Evolutionary conservation across 2,113 vertebrate genomes (phyloP).

Genomic region (Anoplopoma fimbria): DNA sequence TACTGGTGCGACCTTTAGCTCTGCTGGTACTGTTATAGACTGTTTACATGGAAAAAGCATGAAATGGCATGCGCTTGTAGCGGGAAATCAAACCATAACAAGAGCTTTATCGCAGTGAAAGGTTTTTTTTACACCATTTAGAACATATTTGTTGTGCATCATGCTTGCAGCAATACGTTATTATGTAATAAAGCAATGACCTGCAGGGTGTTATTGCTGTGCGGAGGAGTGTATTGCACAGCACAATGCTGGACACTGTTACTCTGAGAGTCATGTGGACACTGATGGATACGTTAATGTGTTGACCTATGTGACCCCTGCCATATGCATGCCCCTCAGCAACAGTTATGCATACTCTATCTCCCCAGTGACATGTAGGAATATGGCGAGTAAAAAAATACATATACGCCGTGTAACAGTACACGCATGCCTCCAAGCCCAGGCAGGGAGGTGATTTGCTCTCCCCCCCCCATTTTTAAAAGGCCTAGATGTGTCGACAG

Average conservation of each 20-base stretch:
- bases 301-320: conserved; percentile 51
- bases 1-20: background rate
- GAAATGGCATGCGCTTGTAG: background rate
- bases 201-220: background rate
- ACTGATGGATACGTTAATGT: conserved; percentile 36
- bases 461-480: conserved; percentile 24
- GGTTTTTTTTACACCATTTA: background rate
- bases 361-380: conserved; percentile 15
- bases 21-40: background rate
- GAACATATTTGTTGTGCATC: background rate
- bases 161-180: background rate
- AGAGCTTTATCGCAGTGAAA: background rate
- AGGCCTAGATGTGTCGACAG: conserved; percentile 54
- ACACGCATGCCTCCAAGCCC: conserved; percentile 5
- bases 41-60: background rate
- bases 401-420: background rate
- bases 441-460: conserved; percentile 34
- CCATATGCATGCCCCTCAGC: conserved; percentile 30
- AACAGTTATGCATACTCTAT: conserved; percentile 2
- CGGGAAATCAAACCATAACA: background rate
- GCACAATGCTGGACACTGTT: background rate
- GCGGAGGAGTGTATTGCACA: background rate
- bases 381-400: conserved; percentile 19
- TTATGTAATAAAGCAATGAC: conserved; percentile 23
- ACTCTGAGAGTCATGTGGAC: background rate